phyloP scores from a whole-genome alignment of 1,140 invertebrate genomes.

The Cepaea nemoralis region DNA sequence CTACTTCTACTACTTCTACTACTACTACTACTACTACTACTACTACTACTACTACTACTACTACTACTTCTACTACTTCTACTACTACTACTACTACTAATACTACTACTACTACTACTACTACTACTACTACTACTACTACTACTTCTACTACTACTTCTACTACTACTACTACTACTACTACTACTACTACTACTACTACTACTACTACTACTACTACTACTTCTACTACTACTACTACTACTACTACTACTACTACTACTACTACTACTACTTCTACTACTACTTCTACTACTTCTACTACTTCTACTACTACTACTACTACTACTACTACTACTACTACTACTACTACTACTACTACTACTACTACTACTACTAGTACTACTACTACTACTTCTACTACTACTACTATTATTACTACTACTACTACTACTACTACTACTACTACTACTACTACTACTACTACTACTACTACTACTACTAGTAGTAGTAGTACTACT shows the following conservation, averaged over 20 bases:
- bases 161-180: slow-evolving; percentile 43
- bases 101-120: slow-evolving; percentile 41
- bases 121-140: slow-evolving; percentile 43
- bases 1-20: slow-evolving; percentile 30
- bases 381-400: too few species aligned
- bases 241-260: slow-evolving; percentile 43
- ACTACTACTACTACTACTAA: too few species aligned
- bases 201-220: slow-evolving; percentile 43
- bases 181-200: slow-evolving; percentile 44
- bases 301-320: slow-evolving; percentile 44
- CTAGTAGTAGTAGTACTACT: too few species aligned
- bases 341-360: slow-evolving; percentile 44
- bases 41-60: background rate
- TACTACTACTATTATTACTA: too few species aligned
- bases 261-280: slow-evolving; percentile 38
- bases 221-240: slow-evolving; percentile 43
- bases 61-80: slow-evolving; percentile 33
- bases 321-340: slow-evolving; percentile 44
- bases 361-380: slow-evolving; percentile 41
- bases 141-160: slow-evolving; percentile 41
- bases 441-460: too few species aligned
- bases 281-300: slow-evolving; percentile 38
- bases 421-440: too few species aligned
- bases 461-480: too few species aligned
- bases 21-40: slow-evolving; percentile 21